A percentile compares a stretch with the other conserved stretches of the same genome.
Evolutionary conservation across 2,113 vertebrate species (phyloP).

Genomic region (Alexandromys fortis): DNA sequence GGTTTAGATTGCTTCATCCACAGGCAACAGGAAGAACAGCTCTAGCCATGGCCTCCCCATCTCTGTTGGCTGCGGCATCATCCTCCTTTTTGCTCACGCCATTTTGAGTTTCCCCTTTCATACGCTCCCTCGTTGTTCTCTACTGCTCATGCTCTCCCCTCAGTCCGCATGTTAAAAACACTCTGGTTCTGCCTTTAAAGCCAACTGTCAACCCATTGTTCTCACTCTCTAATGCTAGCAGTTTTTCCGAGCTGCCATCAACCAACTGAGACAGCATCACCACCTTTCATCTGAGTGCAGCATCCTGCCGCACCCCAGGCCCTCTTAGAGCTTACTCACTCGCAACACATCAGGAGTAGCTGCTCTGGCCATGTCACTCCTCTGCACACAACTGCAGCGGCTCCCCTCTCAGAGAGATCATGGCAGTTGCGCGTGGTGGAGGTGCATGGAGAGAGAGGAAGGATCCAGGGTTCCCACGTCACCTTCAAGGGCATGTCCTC

Average conservation of each 20-base stretch:
- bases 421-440: neutral
- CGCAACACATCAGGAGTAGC: neutral
- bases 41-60: neutral
- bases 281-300: neutral
- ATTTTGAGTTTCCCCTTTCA: neutral
- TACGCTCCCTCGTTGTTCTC: neutral
- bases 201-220: neutral
- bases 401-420: neutral
- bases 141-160: neutral
- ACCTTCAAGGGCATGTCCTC: neutral
- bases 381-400: neutral
- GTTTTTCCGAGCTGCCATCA: neutral
- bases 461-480: too few relatives aligned
- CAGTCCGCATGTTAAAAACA: neutral
- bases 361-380: fast-evolving
- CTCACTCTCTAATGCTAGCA: neutral
- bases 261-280: fast-evolving
- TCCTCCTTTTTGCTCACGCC: neutral
- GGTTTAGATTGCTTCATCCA: neutral
- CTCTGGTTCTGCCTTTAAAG: neutral
- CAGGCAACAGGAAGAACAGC: neutral
- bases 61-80: neutral
- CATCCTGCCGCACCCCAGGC: neutral
- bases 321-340: neutral
- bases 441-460: neutral